Base-by-base conservation (phyloP, 1,140 invertebrate genomes). In the Brachionus sp. region DNA sequence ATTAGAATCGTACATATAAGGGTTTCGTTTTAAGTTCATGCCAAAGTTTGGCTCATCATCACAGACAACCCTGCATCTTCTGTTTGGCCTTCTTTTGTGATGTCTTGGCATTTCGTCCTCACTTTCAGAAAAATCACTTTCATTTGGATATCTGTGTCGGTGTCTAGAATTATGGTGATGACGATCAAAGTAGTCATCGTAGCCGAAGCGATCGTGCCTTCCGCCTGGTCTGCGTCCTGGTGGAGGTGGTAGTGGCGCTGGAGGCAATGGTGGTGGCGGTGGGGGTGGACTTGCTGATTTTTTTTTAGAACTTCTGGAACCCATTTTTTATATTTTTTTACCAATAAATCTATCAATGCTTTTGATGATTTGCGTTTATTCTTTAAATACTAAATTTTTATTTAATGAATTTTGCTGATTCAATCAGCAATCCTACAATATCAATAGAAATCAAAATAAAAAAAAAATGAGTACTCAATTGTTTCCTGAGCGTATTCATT, bases 371-470 rank as follows among this genome's bases (percentile, higher is more conserved):
- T 66, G 25, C 25, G 25, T 35, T 66, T 19, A 66, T 66, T 66
- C 13, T 66, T 66, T 66, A 66, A 33, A 66, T 66, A 66, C 64
- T 66, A 66, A 12, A 29, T 33, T 66, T 66, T 66, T 57, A 57
- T 57, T 57, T 57, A 57, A 57, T 57, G 50, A 57, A 57, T 57
- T 57, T 19, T 57, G 9, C 19, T 23, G 50, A 57, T 57, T 57
- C 50, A 57, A 57, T 57, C 50, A 57, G 50, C 50, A 7, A 7
- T 57, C 6, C 16, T 57, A 57, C 50, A 57, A 57, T 57, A 19
- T 19, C 2, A 57, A 57, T 57, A 57, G 50, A 57, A 57, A 57
- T 57, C 19, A 57, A 19, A 57, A 57, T 57, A 57, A 29, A 29
- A 57, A 3, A 53, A 57, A 57, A 19, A 57, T 57, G 50, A 57